These are phyloP conservation scores for Seladonia tumulorum DNA, from an alignment of 2,888 invertebrate species.

Conservation along the genomic window DNA sequence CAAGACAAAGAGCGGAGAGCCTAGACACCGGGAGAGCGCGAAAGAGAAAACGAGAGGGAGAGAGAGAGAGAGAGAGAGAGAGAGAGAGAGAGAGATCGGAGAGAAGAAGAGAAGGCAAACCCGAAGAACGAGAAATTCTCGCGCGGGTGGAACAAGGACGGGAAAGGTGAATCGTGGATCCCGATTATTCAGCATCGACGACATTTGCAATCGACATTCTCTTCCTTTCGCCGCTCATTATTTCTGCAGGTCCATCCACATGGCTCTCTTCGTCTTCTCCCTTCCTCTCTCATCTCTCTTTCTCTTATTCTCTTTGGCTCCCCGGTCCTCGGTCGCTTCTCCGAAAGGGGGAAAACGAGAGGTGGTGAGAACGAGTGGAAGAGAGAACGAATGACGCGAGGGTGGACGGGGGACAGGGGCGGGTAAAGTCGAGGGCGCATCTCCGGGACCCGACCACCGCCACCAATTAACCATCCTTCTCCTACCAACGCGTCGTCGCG, in stretches of 20 bases:
- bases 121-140: conserved; percentile 10
- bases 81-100: background rate
- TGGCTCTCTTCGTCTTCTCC: conserved; percentile 9
- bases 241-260: conserved; percentile 52
- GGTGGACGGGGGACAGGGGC: background rate
- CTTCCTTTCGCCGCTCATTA: conserved; percentile 68
- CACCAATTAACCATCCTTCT: conserved; percentile 64
- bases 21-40: background rate
- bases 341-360: conserved; percentile 35
- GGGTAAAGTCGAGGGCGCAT: conserved; percentile 28
- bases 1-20: background rate
- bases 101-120: background rate
- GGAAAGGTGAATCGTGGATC: conserved; percentile 39
- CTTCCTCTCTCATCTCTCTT: background rate
- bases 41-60: background rate
- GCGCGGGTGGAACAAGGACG: background rate
- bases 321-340: conserved; percentile 31
- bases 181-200: conserved; percentile 71
- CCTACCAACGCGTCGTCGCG: conserved; percentile 47
- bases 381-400: background rate
- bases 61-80: background rate
- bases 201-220: conserved; percentile 71
- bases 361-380: conserved; percentile 9
- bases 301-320: background rate
- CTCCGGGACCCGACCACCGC: conserved; percentile 41